Evolutionary conservation across 1,140 invertebrate species (phyloP), one percentile per base, ranked within the genome.

Genomic region (Oscheius sp.): DNA sequence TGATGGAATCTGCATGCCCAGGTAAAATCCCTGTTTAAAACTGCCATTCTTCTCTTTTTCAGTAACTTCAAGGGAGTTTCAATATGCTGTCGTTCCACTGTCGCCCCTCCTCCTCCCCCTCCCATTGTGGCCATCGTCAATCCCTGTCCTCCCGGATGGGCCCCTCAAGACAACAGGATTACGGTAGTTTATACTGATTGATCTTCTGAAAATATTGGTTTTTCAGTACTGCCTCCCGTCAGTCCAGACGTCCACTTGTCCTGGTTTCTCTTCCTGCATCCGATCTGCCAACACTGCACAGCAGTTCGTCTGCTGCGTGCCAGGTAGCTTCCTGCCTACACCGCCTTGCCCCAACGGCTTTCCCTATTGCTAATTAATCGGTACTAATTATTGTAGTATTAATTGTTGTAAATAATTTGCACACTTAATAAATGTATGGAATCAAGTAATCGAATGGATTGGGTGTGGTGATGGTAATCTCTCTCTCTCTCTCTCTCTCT

Each of bases 31-130:
- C n/a, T n/a, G n/a, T n/a, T n/a, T 42, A 7, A 10, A 1, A 26
- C 36, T 29, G 70, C 38, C 45, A 76, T 42, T 49, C 32, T 76
- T 3, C 77, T 72, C n/a, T 67, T 42, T 29, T 77, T 58, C 38
- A 78, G 77, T 61, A 79, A 79, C 38, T 67, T 79, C 61, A 74
- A 80, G 2, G 79, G 79, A 20, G 61, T 66, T 10, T 71, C 28
- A 35, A 79, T 79, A 31, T 79, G 78, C 45, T 79, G 78, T 23
- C 49, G 49, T 13, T 55, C 49, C 49, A 55, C 49, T 7, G 23
- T 55, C 15, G 49, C 28, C 7, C 15, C 49, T 55, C 49, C 49
- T 20, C n/a, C n/a, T n/a, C 49, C 49, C 4, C 49, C 49, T 7
- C 15, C 42, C 63, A 68, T 55, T n/a, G 31, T 29, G 52, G 66